Conservation (phyloP, 92 coral and sea anemone genomes). For the Plumapathes pennacea region DNA sequence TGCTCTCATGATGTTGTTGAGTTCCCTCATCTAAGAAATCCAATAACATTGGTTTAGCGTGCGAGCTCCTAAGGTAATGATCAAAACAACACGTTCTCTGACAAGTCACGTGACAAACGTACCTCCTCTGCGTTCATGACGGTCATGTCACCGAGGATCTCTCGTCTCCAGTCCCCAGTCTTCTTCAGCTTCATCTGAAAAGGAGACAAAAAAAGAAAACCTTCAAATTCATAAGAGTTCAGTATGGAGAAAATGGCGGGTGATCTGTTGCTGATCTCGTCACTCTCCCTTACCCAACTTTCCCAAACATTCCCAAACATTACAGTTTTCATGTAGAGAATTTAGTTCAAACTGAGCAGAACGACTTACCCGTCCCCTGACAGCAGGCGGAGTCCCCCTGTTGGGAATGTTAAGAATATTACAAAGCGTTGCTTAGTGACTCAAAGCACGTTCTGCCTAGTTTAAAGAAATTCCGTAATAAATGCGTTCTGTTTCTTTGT, state of each 20-base stretch:
- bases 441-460: too few relatives aligned
- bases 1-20: constrained; percentile 82
- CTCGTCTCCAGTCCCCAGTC: constrained; percentile 84
- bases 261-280: too few relatives aligned
- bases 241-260: too few relatives aligned
- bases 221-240: too few relatives aligned
- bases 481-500: too few relatives aligned
- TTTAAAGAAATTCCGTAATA: too few relatives aligned
- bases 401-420: background rate
- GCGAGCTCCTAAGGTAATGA: too few relatives aligned
- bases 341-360: too few relatives aligned
- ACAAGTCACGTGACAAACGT: background rate
- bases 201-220: background rate
- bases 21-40: constrained; percentile 58
- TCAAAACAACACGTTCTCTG: background rate
- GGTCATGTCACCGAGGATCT: constrained; percentile 83
- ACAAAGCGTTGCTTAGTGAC: too few relatives aligned
- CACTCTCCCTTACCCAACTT: background rate
- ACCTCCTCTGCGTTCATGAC: constrained; percentile 93
- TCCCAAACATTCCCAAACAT: too few relatives aligned
- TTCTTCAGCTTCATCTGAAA: constrained; percentile 68
- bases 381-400: constrained; percentile 77
- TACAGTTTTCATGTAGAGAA: too few relatives aligned
- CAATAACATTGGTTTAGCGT: too few relatives aligned
- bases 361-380: constrained; percentile 74